Percentiles rank a stretch among this genome's conserved stretches.
These are phyloP conservation scores for Acanthopagrus latus DNA, from an alignment of 2,797 vertebrate genomes.

Conservation along the genomic window DNA sequence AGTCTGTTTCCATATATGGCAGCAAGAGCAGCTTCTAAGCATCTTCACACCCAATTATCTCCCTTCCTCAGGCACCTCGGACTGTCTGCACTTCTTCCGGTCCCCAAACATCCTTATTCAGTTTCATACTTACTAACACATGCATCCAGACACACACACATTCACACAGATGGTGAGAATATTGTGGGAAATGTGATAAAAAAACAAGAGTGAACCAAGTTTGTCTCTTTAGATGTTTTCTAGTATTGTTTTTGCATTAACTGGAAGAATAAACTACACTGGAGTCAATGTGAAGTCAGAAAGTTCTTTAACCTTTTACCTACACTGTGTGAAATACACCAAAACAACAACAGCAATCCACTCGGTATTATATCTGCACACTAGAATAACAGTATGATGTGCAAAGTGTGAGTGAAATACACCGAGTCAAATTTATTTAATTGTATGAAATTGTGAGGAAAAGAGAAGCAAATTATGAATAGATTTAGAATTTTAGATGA, in stretches of 20 bases:
- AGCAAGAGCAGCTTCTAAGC: slow-evolving; percentile 64
- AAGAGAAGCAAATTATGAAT: slow-evolving; percentile 1
- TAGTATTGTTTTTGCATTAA: slow-evolving; percentile 8
- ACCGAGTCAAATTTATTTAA: background rate
- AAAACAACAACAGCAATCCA: background rate
- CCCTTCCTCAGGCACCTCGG: slow-evolving; percentile 69
- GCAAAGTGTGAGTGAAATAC: background rate
- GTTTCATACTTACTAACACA: slow-evolving; percentile 26
- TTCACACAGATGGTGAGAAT: slow-evolving; percentile 24
- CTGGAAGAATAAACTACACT: background rate
- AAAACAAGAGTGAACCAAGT: slow-evolving; percentile 22
- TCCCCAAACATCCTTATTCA: slow-evolving; percentile 50
- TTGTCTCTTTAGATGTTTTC: slow-evolving; percentile 26
- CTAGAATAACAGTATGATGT: slow-evolving; percentile 1
- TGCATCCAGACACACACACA: slow-evolving; percentile 17
- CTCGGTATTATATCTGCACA: background rate
- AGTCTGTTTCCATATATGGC: slow-evolving; percentile 56
- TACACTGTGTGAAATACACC: background rate
- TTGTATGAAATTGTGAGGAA: background rate
- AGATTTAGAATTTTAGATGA: background rate
- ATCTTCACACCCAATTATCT: slow-evolving; percentile 72
- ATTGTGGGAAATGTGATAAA: slow-evolving; percentile 45
- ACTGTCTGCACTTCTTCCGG: slow-evolving; percentile 46
- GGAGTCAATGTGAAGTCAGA: slow-evolving; percentile 3
- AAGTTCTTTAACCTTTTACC: slow-evolving; percentile 5